These are phyloP conservation scores for Balanococcus diminutus DNA, from an alignment of 2,888 invertebrate genomes.

Conservation along the genomic window DNA sequence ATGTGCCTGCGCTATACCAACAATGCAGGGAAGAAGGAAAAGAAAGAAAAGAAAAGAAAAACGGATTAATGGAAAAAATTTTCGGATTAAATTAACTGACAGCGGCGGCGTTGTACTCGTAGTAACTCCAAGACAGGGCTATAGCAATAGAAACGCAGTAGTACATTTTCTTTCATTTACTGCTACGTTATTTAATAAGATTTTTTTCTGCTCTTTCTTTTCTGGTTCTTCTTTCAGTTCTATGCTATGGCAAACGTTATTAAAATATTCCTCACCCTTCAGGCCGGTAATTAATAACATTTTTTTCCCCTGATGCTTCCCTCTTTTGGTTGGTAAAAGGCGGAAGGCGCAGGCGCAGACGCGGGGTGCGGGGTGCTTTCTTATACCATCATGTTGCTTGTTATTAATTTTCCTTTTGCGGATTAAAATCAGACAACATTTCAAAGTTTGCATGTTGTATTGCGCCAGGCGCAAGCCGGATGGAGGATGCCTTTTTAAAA, in stretches of 20 bases:
- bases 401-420: conserved; percentile 55
- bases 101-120: not conserved
- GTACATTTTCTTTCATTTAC: conserved; percentile 55
- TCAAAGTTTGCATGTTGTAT: conserved; percentile 40
- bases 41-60: not conserved
- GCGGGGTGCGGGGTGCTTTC: no score
- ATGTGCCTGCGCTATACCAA: no score
- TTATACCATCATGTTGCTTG: conserved; percentile 32
- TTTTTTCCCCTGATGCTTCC: conserved; percentile 1
- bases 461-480: no score
- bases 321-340: not conserved
- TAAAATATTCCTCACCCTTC: conserved; percentile 51
- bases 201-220: conserved; percentile 17
- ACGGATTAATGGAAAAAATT: conserved; percentile 50
- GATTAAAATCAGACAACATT: conserved; percentile 54
- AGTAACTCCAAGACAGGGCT: no score
- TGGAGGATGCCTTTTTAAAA: not conserved
- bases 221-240: conserved; percentile 17
- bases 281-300: conserved; percentile 52
- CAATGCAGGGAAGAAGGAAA: not conserved
- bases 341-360: not conserved
- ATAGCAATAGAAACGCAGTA: conserved; percentile 23
- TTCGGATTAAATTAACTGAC: conserved; percentile 54
- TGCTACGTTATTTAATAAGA: conserved; percentile 48
- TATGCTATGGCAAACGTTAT: conserved; percentile 45